A percentile compares a stretch with the other conserved stretches of the same genome.
phyloP scores from a whole-genome alignment of 2,113 vertebrate genomes.

The Riparia riparia region DNA sequence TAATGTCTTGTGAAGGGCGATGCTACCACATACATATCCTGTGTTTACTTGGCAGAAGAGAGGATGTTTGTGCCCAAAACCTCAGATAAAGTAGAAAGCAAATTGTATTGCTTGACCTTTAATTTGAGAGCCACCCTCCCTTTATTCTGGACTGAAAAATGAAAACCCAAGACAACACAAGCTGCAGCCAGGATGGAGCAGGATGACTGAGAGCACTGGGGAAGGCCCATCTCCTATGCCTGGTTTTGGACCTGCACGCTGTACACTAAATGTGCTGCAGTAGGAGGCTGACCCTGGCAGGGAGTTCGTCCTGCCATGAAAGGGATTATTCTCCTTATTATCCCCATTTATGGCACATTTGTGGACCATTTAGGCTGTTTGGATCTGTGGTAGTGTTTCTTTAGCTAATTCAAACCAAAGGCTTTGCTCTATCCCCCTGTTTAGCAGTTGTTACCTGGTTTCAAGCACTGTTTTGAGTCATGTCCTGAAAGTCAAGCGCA shows the following conservation, averaged over 20 bases:
- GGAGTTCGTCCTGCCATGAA: not conserved
- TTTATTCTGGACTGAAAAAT: not conserved
- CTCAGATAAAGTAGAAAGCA: not conserved
- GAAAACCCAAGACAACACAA: not conserved
- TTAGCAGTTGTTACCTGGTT: not conserved
- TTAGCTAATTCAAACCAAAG: not conserved
- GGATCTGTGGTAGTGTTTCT: not conserved
- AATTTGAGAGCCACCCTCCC: not conserved
- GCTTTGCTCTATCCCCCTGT: fast-evolving
- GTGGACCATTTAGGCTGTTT: not conserved
- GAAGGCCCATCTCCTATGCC: not conserved
- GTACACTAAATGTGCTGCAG: not conserved
- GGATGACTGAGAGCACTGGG: not conserved
- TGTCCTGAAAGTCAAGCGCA: fast-evolving
- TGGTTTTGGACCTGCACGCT: fast-evolving
- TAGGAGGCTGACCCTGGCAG: not conserved
- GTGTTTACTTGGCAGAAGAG: not conserved
- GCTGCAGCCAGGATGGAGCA: fast-evolving
- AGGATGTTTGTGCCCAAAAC: not conserved
- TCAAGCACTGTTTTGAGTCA: fast-evolving
- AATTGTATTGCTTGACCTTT: not conserved
- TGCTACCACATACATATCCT: not conserved
- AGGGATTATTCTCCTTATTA: not conserved
- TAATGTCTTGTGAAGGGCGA: not conserved
- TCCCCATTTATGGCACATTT: not conserved